Evolutionary conservation across 2,113 vertebrate species (phyloP).

Genomic region (Coreoperca whiteheadi): DNA sequence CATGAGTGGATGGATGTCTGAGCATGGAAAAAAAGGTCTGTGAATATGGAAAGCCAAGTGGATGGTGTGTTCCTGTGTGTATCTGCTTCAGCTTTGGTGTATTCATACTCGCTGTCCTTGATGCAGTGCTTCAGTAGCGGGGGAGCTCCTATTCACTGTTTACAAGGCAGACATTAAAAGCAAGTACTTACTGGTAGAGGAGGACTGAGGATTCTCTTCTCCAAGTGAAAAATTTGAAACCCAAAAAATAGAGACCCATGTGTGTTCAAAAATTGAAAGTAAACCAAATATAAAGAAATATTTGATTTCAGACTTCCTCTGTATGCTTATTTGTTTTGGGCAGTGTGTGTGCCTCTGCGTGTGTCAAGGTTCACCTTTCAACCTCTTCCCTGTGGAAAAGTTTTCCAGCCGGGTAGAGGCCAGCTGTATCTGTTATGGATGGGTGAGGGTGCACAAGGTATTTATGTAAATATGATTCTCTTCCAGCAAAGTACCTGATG

Average conservation of each 20-base stretch:
- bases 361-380: constrained; percentile 26
- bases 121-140: constrained; percentile 13
- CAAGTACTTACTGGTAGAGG: constrained; percentile 30
- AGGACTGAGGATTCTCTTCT: constrained; percentile 26
- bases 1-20: constrained; percentile 17
- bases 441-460: constrained; percentile 22
- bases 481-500: neutral
- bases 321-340: neutral
- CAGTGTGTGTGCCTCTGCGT: neutral
- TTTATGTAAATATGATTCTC: constrained; percentile 43
- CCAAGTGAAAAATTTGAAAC: constrained; percentile 4
- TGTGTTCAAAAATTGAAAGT: constrained; percentile 16
- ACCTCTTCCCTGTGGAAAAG: constrained; percentile 30
- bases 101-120: constrained; percentile 37
- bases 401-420: constrained; percentile 32
- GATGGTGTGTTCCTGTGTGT: constrained; percentile 3
- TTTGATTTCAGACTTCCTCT: constrained; percentile 9
- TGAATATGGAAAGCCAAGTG: too few relatives aligned
- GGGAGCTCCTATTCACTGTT: constrained; percentile 30
- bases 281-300: constrained; percentile 2
- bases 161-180: constrained; percentile 44
- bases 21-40: constrained; percentile 10
- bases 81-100: neutral
- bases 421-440: constrained; percentile 51
- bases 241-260: neutral